Conservation (phyloP, 1,140 invertebrate genomes). For the Platyscapa corneri region DNA sequence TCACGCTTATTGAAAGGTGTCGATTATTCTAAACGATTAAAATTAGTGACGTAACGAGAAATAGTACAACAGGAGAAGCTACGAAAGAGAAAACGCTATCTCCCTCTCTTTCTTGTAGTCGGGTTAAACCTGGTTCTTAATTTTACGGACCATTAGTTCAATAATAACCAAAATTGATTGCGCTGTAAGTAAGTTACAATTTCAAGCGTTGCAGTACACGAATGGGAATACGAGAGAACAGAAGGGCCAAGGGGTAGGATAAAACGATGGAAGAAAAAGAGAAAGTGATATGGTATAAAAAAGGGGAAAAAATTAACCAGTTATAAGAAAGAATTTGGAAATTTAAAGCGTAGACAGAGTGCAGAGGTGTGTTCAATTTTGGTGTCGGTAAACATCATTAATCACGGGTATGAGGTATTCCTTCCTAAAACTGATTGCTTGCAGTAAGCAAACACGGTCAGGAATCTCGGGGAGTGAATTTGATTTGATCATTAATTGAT, state of each 20-base stretch:
- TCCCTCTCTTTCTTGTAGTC: not conserved
- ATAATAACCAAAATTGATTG: slow-evolving; percentile 70
- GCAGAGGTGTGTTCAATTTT: slow-evolving; percentile 20
- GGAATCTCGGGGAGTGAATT: slow-evolving; percentile 9
- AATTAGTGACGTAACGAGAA: not conserved
- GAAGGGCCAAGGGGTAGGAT: not conserved
- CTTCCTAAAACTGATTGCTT: slow-evolving; percentile 12
- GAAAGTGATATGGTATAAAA: not conserved
- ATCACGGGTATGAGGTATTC: not conserved
- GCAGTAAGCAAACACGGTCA: slow-evolving; percentile 9
- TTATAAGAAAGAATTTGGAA: slow-evolving; percentile 28
- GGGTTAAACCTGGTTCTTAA: slow-evolving; percentile 55
- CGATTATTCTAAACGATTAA: not conserved
- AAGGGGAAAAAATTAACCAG: slow-evolving; percentile 26
- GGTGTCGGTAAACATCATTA: slow-evolving; percentile 8
- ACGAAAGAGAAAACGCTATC: not conserved
- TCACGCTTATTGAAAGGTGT: slow-evolving; percentile 20
- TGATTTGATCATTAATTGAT: slow-evolving; percentile 26
- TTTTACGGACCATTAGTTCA: slow-evolving; percentile 67
- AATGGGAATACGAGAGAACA: slow-evolving; percentile 18
- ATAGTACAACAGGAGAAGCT: not conserved
- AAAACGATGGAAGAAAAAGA: not conserved
- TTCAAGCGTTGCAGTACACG: slow-evolving; percentile 48
- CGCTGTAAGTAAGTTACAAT: slow-evolving; percentile 66
- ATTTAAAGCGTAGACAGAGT: slow-evolving; percentile 5